Evolutionary conservation across 2,113 vertebrate genomes (phyloP).

Genomic region (Tenrec ecaudatus): DNA sequence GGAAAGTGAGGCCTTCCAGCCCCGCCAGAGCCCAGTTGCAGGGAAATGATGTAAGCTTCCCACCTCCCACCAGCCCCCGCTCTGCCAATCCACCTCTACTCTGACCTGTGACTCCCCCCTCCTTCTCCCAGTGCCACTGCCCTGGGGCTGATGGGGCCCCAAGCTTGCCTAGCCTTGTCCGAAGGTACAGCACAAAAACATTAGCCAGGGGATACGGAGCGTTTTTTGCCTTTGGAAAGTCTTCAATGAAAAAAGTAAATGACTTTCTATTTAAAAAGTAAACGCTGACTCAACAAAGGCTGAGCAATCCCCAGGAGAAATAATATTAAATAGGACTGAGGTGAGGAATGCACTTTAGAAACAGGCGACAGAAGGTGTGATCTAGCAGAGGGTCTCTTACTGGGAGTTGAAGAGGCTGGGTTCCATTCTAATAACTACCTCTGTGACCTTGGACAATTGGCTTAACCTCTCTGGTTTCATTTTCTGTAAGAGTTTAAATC

Average conservation of each 20-base stretch:
- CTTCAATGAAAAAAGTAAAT: conserved; percentile 69
- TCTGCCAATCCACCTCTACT: conserved; percentile 81
- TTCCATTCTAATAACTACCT: conserved; percentile 47
- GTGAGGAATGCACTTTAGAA: conserved; percentile 62
- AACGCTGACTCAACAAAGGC: conserved; percentile 61
- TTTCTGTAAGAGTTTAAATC: conserved; percentile 57
- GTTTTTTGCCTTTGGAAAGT: conserved; percentile 74
- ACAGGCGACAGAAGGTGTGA: conserved; percentile 50
- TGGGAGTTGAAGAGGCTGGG: not conserved
- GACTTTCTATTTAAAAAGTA: conserved; percentile 66
- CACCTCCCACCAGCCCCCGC: conserved; percentile 79
- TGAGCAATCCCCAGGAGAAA: conserved; percentile 60
- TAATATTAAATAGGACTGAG: conserved; percentile 58
- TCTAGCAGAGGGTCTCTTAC: conserved; percentile 13
- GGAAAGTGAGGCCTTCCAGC: conserved; percentile 74
- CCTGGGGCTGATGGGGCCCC: conserved; percentile 12
- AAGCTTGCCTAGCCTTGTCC: not conserved
- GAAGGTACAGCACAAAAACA: conserved; percentile 30
- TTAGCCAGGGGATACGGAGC: conserved; percentile 35
- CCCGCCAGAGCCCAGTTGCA: conserved; percentile 74
- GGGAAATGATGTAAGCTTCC: conserved; percentile 84
- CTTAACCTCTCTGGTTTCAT: conserved; percentile 62
- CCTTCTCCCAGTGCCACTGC: conserved; percentile 56
- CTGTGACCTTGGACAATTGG: conserved; percentile 57
- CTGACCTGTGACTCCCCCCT: conserved; percentile 73